These are phyloP conservation scores for Gymnocheta viridis DNA, from an alignment of 2,888 invertebrate genomes.

Conservation along the genomic window DNA sequence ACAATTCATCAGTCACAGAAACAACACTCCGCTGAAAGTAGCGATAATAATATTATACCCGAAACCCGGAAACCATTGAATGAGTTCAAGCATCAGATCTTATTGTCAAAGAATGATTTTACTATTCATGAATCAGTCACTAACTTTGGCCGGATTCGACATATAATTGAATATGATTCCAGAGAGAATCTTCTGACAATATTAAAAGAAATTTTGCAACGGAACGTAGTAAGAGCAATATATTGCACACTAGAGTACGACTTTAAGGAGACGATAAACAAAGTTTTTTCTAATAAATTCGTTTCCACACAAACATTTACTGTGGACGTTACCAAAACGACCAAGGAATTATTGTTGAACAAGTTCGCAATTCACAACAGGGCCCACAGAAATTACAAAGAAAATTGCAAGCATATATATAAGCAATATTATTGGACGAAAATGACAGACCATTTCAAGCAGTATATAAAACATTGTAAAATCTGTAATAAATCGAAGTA, in stretches of 20 bases:
- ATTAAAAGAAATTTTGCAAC: neutral
- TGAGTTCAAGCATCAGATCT: slow-evolving; percentile 16
- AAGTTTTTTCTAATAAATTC: slow-evolving; percentile 36
- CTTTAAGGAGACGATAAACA: slow-evolving; percentile 29
- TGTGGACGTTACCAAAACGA: neutral
- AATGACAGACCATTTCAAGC: slow-evolving; percentile 50
- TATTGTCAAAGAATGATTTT: neutral
- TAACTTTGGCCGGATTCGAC: neutral
- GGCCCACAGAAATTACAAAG: slow-evolving; percentile 22
- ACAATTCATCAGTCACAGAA: neutral
- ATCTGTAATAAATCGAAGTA: slow-evolving; percentile 62
- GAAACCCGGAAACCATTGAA: slow-evolving; percentile 3
- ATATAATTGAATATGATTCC: neutral
- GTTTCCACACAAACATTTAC: slow-evolving; percentile 16
- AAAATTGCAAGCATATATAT: slow-evolving; percentile 36
- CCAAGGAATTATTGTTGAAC: no score
- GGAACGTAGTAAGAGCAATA: slow-evolving; percentile 46
- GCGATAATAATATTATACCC: neutral
- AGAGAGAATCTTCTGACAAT: neutral
- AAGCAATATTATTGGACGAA: slow-evolving; percentile 42
- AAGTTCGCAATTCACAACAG: no score
- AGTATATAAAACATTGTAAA: slow-evolving; percentile 47
- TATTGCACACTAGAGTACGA: slow-evolving; percentile 51
- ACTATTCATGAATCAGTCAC: neutral
- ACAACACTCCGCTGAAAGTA: neutral